Evolutionary conservation across 2,797 vertebrate species (phyloP).

Genomic region (Neosilurus hyrtlii): DNA sequence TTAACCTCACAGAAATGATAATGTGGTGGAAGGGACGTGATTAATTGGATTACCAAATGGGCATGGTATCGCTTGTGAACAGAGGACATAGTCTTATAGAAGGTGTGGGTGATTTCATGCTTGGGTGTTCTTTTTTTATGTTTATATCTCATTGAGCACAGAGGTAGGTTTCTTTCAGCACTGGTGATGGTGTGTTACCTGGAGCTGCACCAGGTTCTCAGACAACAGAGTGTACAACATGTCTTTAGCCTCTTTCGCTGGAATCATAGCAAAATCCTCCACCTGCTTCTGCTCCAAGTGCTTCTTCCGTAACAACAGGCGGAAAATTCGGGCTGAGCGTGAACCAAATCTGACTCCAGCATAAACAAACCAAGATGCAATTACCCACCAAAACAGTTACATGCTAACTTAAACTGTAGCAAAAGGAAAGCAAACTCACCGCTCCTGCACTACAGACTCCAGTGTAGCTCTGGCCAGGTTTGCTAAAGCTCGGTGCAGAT

Average conservation of each 20-base stretch:
- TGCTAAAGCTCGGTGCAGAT: constrained; percentile 83
- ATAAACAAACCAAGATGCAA: not conserved
- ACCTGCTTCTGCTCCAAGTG: constrained; percentile 97
- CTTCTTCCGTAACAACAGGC: constrained; percentile 82
- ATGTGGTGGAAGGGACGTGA: not conserved
- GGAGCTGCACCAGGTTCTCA: constrained; percentile 85
- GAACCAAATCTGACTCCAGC: constrained; percentile 81
- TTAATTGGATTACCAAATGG: no score
- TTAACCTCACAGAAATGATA: not conserved
- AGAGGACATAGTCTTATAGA: not conserved
- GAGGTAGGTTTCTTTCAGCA: not conserved
- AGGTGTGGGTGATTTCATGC: not conserved
- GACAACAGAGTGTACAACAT: constrained; percentile 94
- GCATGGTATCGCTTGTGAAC: constrained; percentile 3
- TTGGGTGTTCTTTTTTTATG: not conserved
- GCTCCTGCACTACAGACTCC: constrained; percentile 89
- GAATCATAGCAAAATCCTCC: constrained; percentile 97
- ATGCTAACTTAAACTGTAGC: not conserved
- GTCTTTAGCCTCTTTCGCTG: constrained; percentile 95
- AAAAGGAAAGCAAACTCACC: constrained; percentile 66
- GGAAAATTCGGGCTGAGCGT: constrained; percentile 87
- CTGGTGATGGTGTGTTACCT: constrained; percentile 69
- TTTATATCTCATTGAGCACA: not conserved
- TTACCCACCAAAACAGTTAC: not conserved
- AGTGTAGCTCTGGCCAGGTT: constrained; percentile 86